phyloP scores from a whole-genome alignment of 2,888 invertebrate species.

The Drosophila pseudotakahashii region DNA sequence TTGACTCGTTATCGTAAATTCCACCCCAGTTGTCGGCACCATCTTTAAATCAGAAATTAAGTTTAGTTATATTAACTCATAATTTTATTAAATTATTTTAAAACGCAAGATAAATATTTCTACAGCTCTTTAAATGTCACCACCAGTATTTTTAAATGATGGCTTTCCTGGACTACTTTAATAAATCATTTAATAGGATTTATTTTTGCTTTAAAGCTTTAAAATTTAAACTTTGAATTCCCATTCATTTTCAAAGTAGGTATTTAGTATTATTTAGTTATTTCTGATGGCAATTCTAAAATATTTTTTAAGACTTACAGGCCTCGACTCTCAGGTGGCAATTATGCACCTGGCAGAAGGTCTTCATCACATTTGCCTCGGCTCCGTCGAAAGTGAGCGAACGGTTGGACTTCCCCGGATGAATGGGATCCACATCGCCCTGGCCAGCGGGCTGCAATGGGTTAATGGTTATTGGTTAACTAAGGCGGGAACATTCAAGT shows the following conservation, averaged over 20 bases:
- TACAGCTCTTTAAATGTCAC: too few species aligned
- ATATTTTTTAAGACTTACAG: slow-evolving; percentile 68
- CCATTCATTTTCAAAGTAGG: too few species aligned
- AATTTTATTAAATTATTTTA: too few species aligned
- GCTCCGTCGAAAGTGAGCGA: slow-evolving; percentile 76
- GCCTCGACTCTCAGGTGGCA: slow-evolving; percentile 79
- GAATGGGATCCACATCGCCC: slow-evolving; percentile 79
- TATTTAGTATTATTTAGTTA: too few species aligned
- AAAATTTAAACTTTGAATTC: too few species aligned
- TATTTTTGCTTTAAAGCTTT: too few species aligned
- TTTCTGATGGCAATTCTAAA: too few species aligned
- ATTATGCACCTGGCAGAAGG: slow-evolving; percentile 80
- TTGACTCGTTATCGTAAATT: slow-evolving; percentile 79
- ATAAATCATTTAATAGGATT: too few species aligned
- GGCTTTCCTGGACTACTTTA: too few species aligned
- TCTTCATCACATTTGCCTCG: slow-evolving; percentile 78
- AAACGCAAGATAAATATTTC: too few species aligned
- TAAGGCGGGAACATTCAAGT: slow-evolving; percentile 61
- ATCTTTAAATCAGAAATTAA: slow-evolving; percentile 53
- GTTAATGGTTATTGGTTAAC: slow-evolving; percentile 53
- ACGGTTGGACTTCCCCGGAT: slow-evolving; percentile 58
- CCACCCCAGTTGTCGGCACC: slow-evolving; percentile 82
- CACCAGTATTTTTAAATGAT: too few species aligned
- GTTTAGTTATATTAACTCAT: too few species aligned
- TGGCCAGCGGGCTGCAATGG: slow-evolving; percentile 68